A percentile compares a stretch with the other conserved stretches of the same genome.
Conservation (phyloP, 1,140 invertebrate genomes). For the Epicauta chinensis region DNA sequence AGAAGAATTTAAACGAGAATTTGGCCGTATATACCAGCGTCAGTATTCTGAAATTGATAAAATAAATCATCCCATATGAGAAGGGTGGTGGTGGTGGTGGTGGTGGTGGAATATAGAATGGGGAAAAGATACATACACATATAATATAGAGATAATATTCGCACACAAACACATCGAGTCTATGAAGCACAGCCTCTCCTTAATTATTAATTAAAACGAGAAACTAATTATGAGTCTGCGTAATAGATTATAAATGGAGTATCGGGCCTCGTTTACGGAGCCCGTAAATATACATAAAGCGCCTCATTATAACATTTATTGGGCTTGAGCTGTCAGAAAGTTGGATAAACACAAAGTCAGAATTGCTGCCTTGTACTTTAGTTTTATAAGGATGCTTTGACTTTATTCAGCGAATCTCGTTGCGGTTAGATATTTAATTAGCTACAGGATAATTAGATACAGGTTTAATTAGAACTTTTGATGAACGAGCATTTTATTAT, state of each 20-base stretch:
- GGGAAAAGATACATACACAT: no score
- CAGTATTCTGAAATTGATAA: slow-evolving; percentile 20
- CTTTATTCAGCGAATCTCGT: slow-evolving; percentile 32
- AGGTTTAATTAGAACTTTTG: slow-evolving; percentile 39
- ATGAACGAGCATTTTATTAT: slow-evolving; percentile 32
- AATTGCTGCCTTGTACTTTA: slow-evolving; percentile 36
- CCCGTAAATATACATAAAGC: slow-evolving; percentile 33
- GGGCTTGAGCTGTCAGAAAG: slow-evolving; percentile 34
- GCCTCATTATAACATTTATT: slow-evolving; percentile 35
- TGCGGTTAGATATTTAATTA: slow-evolving; percentile 39
- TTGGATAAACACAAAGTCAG: slow-evolving; percentile 35
- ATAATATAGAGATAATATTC: no score
- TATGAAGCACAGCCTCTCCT: slow-evolving; percentile 26
- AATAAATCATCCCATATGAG: slow-evolving; percentile 21
- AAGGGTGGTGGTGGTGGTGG: slow-evolving; percentile 1
- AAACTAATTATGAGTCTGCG: slow-evolving; percentile 34
- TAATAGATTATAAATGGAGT: slow-evolving; percentile 34
- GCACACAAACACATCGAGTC: slow-evolving; percentile 15
- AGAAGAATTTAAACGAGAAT: slow-evolving; percentile 17
- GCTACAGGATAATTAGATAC: slow-evolving; percentile 38
- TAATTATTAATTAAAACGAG: slow-evolving; percentile 36
- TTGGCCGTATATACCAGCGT: slow-evolving; percentile 3
- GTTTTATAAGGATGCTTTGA: slow-evolving; percentile 37
- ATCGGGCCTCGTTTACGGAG: slow-evolving; percentile 28
- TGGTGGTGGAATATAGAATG: no score